Base-by-base conservation (phyloP, 2,113 vertebrate genomes). In the Labrus mixtus region DNA sequence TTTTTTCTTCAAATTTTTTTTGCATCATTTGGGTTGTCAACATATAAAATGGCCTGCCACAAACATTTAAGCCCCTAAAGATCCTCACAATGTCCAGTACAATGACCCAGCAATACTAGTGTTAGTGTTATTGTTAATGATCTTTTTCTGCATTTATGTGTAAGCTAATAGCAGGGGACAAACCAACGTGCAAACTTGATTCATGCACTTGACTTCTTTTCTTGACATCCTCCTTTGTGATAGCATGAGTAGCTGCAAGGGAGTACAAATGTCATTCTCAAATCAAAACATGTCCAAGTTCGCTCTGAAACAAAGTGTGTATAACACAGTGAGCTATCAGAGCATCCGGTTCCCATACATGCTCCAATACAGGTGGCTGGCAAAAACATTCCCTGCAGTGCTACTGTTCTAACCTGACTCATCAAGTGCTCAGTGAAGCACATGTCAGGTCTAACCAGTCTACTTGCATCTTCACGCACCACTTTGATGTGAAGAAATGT, bases 261-360 rank as follows among this genome's bases (percentile, higher is more conserved):
- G 37, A 68, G 65, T 68, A 75, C 37, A 75, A 85, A 89, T 78
- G 67, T 83, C 29, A 55, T 73, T 87, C 85, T 88, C 81, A 73
- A 79, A 89, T 86, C 84, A 81, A 71, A 92, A 91, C 91, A 85
- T 85, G 87, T 89, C 83, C 76, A 60, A 13, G 36, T 81, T 81
- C 25, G 63, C 75, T 85, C 55, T 83, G 79, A 88, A 87, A 89
- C 81, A 88, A 85, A 89, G 83, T 84, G 84, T 70, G 79, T 86
- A 54, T 56, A 82, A 92, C 86, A 92, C 79, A 84, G 81, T 89
- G 76, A 81, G 77, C 80, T 25, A 63, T 68, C 54, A 1, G 39
- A 74, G 74, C 83, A 86, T 90, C 90, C 86, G 69, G 84, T 93
- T 90, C 90, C 83, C 90, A 90, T 58, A 73, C 78, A 23, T 9